Evolutionary conservation across 2,888 invertebrate species (phyloP).

Genomic region (Rhingia rostrata): DNA sequence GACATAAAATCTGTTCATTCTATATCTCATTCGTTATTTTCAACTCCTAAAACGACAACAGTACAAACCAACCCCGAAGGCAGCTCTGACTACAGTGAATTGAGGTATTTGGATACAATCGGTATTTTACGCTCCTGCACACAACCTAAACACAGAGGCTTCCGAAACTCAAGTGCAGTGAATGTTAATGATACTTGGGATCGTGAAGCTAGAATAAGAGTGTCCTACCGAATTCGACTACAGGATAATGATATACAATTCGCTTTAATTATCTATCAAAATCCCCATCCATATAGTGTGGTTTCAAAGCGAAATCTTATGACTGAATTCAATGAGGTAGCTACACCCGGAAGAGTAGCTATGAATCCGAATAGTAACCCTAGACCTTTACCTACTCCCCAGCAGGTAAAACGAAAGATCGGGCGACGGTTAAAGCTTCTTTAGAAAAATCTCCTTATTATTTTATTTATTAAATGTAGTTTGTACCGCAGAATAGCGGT

Average conservation of each 20-base stretch:
- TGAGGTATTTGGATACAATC: constrained; percentile 75
- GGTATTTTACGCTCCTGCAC: constrained; percentile 72
- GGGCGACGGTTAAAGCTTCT: constrained; percentile 61
- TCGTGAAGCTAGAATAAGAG: constrained; percentile 77
- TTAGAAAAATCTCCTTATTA: constrained; percentile 52
- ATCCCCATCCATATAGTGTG: constrained; percentile 68
- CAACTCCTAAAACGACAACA: not conserved
- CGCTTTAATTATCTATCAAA: constrained; percentile 78
- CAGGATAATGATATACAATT: constrained; percentile 78
- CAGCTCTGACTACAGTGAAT: constrained; percentile 67
- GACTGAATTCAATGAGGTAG: constrained; percentile 76
- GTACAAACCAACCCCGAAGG: not conserved
- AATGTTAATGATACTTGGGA: constrained; percentile 74
- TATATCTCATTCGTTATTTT: not conserved
- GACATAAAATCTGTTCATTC: not conserved
- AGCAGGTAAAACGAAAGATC: constrained; percentile 55
- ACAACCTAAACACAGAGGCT: constrained; percentile 52
- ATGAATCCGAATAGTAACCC: constrained; percentile 2
- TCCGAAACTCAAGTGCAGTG: constrained; percentile 22
- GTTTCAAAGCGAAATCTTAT: constrained; percentile 77
- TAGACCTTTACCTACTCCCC: constrained; percentile 3
- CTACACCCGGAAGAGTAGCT: constrained; percentile 36
- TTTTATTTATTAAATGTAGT: constrained; percentile 32
- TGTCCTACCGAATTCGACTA: constrained; percentile 77
- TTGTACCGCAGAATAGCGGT: constrained; percentile 34